phyloP scores from a whole-genome alignment of 2,113 vertebrate genomes.

The mouse (Mus musculus) region DNA sequence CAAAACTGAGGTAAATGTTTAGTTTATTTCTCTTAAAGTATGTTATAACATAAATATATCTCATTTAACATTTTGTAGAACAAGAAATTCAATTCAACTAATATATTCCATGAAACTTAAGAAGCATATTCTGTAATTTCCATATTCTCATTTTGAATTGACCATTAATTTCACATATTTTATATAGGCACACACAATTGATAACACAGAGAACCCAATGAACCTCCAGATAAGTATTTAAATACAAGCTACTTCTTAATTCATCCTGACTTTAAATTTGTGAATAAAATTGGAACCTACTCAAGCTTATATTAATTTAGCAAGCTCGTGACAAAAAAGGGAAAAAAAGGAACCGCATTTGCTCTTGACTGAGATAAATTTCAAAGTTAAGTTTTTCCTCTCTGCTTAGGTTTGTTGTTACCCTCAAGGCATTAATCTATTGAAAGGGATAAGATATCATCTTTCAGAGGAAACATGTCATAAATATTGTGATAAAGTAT shows the following conservation, averaged over 20 bases:
- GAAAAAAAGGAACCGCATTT: slow-evolving; percentile 59
- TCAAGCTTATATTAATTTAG: slow-evolving; percentile 75
- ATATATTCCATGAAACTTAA: neutral
- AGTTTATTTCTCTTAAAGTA: neutral
- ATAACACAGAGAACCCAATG: neutral
- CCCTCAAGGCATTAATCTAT: slow-evolving; percentile 83
- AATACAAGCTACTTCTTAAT: slow-evolving; percentile 70
- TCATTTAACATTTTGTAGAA: neutral
- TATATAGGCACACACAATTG: slow-evolving; percentile 30
- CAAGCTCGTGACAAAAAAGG: slow-evolving; percentile 62
- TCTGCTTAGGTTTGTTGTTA: slow-evolving; percentile 83
- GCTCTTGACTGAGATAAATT: slow-evolving; percentile 81
- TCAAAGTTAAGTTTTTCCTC: slow-evolving; percentile 83
- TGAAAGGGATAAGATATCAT: slow-evolving; percentile 83
- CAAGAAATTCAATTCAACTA: neutral
- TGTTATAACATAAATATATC: neutral
- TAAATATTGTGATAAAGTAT: slow-evolving; percentile 89
- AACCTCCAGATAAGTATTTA: slow-evolving; percentile 71
- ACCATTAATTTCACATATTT: slow-evolving; percentile 38
- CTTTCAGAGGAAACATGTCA: slow-evolving; percentile 83
- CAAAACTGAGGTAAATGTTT: neutral
- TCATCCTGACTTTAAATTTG: slow-evolving; percentile 65
- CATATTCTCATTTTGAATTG: slow-evolving; percentile 44
- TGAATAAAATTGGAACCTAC: slow-evolving; percentile 67
- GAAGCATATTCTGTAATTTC: slow-evolving; percentile 14